These are phyloP conservation scores for Ariopsis seemanni DNA, from an alignment of 2,113 vertebrate genomes.

Conservation along the genomic window DNA sequence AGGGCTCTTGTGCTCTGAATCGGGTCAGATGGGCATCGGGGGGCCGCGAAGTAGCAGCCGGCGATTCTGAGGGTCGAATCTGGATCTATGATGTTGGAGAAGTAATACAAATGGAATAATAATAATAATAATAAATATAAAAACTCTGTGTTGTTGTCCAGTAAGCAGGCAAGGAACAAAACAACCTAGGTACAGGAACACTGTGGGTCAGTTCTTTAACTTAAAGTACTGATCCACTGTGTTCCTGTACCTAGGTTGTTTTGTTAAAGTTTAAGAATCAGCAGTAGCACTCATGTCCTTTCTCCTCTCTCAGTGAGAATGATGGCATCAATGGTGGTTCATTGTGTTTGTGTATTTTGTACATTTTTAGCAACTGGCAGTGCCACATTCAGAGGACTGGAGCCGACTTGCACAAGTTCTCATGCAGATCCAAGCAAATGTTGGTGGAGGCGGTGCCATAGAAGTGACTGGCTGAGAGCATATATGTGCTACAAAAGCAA, in stretches of 20 bases:
- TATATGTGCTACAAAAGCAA: not conserved
- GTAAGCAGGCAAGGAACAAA: not conserved
- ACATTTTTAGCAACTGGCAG: slow-evolving; percentile 71
- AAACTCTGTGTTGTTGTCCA: not conserved
- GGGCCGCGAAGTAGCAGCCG: slow-evolving; percentile 84
- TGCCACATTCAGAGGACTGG: slow-evolving; percentile 84
- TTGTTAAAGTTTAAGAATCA: not conserved
- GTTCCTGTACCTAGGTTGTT: too few species aligned
- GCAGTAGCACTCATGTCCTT: not conserved
- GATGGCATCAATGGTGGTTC: not conserved
- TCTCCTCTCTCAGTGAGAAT: not conserved
- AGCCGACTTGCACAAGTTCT: slow-evolving; percentile 80
- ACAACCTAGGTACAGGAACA: not conserved
- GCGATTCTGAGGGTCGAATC: slow-evolving; percentile 85
- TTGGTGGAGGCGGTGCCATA: slow-evolving; percentile 74
- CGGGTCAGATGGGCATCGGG: slow-evolving; percentile 83
- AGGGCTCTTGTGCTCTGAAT: slow-evolving; percentile 84
- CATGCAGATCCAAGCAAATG: slow-evolving; percentile 82
- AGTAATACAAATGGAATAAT: slow-evolving; percentile 67
- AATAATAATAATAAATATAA: not conserved
- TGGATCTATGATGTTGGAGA: slow-evolving; percentile 91
- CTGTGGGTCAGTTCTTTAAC: not conserved
- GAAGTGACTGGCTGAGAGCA: slow-evolving; percentile 71
- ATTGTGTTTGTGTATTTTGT: slow-evolving; percentile 20
- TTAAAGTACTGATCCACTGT: too few species aligned